These are phyloP conservation scores for Oedothorax gibbosus DNA, from an alignment of 1,140 invertebrate species.

Conservation along the genomic window DNA sequence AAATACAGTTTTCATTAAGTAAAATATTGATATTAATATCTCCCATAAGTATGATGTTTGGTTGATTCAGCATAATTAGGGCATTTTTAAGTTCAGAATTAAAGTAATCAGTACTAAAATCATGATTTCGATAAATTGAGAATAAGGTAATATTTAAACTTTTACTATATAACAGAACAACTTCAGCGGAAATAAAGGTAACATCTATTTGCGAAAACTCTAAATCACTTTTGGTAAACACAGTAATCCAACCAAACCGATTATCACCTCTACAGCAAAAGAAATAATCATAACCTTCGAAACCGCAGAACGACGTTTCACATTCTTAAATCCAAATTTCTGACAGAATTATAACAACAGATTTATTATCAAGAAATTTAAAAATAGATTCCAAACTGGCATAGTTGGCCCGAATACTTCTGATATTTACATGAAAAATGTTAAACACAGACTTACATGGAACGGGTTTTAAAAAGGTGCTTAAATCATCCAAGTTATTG, in stretches of 20 bases:
- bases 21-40: too few species aligned
- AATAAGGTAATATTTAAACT: too few species aligned
- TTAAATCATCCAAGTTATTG: neutral
- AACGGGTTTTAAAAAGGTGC: neutral
- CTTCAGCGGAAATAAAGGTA: too few species aligned
- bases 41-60: too few species aligned
- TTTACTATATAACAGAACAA: too few species aligned
- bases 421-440: neutral
- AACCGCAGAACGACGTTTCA: neutral
- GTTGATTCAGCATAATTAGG: too few species aligned
- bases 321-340: slow-evolving; percentile 1
- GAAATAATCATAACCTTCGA: neutral
- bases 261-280: neutral
- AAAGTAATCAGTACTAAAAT: too few species aligned
- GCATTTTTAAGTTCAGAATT: too few species aligned
- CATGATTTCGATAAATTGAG: too few species aligned
- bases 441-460: neutral
- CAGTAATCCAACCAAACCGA: neutral
- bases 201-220: neutral
- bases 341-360: neutral
- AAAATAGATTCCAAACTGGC: neutral
- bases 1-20: too few species aligned
- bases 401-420: neutral
- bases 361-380: neutral
- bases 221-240: neutral